Percentiles rank a stretch among this genome's conserved stretches.
Conservation (phyloP, 2,888 invertebrate genomes). For the Carabus problematicus region DNA sequence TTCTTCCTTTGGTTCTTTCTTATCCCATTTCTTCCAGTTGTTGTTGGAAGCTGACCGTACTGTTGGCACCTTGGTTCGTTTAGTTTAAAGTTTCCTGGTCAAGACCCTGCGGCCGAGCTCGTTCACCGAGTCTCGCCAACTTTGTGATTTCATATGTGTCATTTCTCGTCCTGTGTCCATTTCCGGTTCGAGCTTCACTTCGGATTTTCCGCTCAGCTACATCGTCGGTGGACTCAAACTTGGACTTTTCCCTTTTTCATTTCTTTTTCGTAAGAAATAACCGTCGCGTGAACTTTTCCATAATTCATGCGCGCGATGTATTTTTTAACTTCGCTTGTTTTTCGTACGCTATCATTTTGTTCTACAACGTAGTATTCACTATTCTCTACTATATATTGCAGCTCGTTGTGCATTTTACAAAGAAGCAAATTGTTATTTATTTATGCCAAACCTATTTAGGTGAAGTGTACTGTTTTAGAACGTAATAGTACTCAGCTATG, state of each 20-base stretch:
- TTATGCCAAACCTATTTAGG: no score
- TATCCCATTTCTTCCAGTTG: conserved; percentile 32
- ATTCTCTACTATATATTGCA: no score
- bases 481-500: no score
- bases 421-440: no score
- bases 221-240: conserved; percentile 31
- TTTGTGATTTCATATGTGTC: conserved; percentile 39
- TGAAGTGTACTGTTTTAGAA: no score
- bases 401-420: no score
- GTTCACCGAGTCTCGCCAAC: conserved; percentile 16
- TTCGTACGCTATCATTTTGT: background rate
- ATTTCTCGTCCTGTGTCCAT: conserved; percentile 38
- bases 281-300: conserved; percentile 40
- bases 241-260: conserved; percentile 25
- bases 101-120: conserved; percentile 1
- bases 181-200: conserved; percentile 37
- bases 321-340: conserved; percentile 22
- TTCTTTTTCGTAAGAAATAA: conserved; percentile 34
- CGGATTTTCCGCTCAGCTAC: conserved; percentile 34
- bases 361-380: conserved; percentile 19
- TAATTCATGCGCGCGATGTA: conserved; percentile 37
- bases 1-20: conserved; percentile 20
- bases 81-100: conserved; percentile 34
- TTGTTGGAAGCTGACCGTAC: conserved; percentile 16
- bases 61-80: conserved; percentile 39